A percentile compares a stretch with the other conserved stretches of the same genome.
Conservation (phyloP, 2,113 vertebrate species). For the Vidua macroura region DNA sequence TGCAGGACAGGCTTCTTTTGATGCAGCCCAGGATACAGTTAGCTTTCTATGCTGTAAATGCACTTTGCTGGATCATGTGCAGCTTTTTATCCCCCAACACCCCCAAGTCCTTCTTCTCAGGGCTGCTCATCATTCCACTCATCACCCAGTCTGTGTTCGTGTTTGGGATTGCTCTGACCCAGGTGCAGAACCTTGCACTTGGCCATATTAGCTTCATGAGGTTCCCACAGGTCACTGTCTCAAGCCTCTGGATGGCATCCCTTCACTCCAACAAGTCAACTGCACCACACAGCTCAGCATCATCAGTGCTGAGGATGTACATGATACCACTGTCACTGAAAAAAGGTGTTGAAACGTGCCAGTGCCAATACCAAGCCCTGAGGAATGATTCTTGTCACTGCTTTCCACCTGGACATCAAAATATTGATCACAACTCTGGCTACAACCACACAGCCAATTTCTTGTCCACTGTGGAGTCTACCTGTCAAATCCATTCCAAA, state of each 20-base stretch:
- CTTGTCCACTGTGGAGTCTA: neutral
- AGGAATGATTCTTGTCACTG: neutral
- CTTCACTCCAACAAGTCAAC: neutral
- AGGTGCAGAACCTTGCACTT: neutral
- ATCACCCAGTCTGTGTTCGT: accelerated
- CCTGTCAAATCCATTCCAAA: neutral
- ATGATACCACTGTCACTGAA: neutral
- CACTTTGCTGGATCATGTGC: neutral
- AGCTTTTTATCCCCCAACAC: neutral
- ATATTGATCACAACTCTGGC: accelerated
- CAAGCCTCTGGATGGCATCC: neutral
- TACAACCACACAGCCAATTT: neutral
- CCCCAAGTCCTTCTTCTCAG: neutral
- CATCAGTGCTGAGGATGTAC: accelerated
- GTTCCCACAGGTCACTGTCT: accelerated
- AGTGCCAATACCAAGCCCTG: accelerated
- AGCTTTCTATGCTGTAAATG: neutral
- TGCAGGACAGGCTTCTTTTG: neutral
- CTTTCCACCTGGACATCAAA: neutral
- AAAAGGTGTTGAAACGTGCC: neutral
- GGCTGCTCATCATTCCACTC: neutral
- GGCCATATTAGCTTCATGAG: neutral
- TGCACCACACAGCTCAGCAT: accelerated
- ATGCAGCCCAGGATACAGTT: accelerated
- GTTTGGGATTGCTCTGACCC: neutral